phyloP scores from a whole-genome alignment of 2,797 vertebrate species.

The Clarias laeviceps region DNA sequence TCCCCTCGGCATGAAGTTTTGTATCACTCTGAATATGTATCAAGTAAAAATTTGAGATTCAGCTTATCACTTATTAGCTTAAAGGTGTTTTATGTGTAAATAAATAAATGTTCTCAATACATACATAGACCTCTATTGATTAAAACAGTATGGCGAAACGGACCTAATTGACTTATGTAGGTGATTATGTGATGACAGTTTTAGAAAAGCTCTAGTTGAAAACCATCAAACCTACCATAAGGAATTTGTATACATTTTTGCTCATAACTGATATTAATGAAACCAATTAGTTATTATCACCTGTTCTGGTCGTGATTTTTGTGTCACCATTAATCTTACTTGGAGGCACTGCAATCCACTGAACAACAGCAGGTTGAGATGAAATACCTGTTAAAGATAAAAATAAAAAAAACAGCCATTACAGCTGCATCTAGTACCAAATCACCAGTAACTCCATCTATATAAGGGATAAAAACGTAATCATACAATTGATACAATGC shows the following conservation, averaged over 20 bases:
- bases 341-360: slow-evolving; percentile 59
- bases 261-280: neutral
- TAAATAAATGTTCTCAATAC: neutral
- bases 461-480: neutral
- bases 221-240: neutral
- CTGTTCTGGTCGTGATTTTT: slow-evolving; percentile 46
- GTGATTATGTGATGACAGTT: neutral
- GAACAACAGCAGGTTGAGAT: slow-evolving; percentile 51
- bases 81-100: neutral
- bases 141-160: neutral
- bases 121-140: neutral
- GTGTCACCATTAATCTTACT: slow-evolving; percentile 49
- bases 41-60: neutral
- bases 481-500: neutral
- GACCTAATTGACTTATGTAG: neutral
- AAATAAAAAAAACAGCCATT: neutral
- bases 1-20: neutral
- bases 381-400: slow-evolving; percentile 37
- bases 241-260: neutral
- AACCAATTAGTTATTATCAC: slow-evolving; percentile 13
- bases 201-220: neutral
- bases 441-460: neutral
- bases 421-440: neutral
- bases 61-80: neutral
- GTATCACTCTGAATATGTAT: neutral